These are phyloP conservation scores for Drosophila kambysellisi DNA, from an alignment of 2,888 invertebrate genomes.

Conservation along the genomic window DNA sequence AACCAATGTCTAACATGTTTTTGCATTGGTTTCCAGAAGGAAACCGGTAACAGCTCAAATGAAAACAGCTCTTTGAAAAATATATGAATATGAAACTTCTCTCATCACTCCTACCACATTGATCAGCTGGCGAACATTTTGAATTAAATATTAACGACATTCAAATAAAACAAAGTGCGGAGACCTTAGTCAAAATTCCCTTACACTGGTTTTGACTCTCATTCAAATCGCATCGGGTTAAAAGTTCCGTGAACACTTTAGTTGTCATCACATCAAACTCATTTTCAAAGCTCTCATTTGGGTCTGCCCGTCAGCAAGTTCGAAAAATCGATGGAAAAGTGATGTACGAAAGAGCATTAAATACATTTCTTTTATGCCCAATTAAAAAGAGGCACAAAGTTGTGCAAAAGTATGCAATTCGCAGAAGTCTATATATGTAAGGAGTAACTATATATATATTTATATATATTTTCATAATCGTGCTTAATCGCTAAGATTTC, in stretches of 20 bases:
- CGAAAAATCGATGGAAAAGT: background rate
- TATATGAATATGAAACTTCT: background rate
- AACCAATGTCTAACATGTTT: conserved; percentile 1
- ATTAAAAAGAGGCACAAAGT: background rate
- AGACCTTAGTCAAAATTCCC: background rate
- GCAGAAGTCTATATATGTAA: background rate
- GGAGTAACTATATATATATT: too few relatives aligned
- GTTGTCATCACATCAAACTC: background rate
- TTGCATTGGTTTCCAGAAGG: conserved; percentile 13
- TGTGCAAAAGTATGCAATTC: background rate
- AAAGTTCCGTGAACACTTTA: background rate
- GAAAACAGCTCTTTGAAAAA: background rate
- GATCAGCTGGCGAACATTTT: background rate
- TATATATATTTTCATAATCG: too few relatives aligned
- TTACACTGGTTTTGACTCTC: background rate
- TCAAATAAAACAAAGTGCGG: background rate
- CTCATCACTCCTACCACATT: background rate
- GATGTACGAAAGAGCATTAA: background rate
- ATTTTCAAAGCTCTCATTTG: too few relatives aligned
- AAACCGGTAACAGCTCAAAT: background rate
- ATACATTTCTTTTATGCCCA: too few relatives aligned
- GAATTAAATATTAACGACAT: background rate
- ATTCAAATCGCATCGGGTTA: background rate
- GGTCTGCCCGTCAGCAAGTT: background rate
- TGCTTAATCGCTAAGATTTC: too few relatives aligned